Base-by-base conservation (phyloP, 2,797 vertebrate species). In the Argyrosomus regius region DNA sequence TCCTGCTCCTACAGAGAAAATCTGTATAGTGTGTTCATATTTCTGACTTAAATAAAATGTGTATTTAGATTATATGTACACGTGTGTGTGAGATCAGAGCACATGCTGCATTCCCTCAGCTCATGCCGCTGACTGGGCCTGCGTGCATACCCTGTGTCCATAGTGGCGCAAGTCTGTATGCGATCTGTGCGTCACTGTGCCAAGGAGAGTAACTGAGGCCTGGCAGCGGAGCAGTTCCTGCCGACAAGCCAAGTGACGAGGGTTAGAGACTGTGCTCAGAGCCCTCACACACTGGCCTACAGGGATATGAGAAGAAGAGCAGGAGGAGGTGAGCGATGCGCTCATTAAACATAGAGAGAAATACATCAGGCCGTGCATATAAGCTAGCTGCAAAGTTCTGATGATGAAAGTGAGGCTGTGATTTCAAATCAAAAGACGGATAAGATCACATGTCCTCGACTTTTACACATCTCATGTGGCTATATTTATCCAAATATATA, bases 121-220 rank as follows among this genome's bases (percentile, higher is more conserved):
- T 75, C 14, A 28, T 77, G 72, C 81, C 24, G 35, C 66, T 59
- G 75, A 84, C 60, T 58, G 43, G 52, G 58, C 66, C 77, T 77
- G 70, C 24, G 46, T 61, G 72, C 80, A 59, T 78, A 63, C 62
- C 64, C 58, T 43, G 77, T 69, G 80, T 84, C 77, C 77, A 75
- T 57, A 76, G 62, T 63, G 85, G 83, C 62, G 31, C 59, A 46
- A 79, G 77, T 75, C 84, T 84, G 74, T 84, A 72, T 85, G 71
- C 41, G 78, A 86, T 85, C 77, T 50, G 77, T 88, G 86, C 80
- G 87, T 90, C 87, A 90, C 86, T 76, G 82, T 78, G 85, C 89
- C 89, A 86, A 63, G 57, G 75, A 88, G 89, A 91, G 89, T 65
- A 76, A 79, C 79, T 76, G 90, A 80, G 80, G 89, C 83, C 87